These are phyloP conservation scores for Lasius fuliginosus DNA, from an alignment of 2,888 invertebrate genomes.

Conservation along the genomic window DNA sequence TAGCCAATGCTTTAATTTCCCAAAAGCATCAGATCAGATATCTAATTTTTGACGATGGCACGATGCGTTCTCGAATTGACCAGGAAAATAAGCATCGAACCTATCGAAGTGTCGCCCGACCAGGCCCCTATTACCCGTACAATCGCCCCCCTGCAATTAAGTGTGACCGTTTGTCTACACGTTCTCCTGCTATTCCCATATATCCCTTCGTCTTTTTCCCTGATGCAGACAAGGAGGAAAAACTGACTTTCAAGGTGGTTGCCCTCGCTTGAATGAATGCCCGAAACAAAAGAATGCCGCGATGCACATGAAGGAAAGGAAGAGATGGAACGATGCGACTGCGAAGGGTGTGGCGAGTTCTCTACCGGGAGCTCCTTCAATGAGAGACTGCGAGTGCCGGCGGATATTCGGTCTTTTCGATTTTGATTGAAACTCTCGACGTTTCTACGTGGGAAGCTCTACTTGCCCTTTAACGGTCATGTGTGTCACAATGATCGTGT, in stretches of 20 bases:
- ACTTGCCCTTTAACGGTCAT: background rate
- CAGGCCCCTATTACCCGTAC: constrained; percentile 47
- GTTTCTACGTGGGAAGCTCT: constrained; percentile 52
- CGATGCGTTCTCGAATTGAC: background rate
- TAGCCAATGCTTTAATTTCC: constrained; percentile 19
- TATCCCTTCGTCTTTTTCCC: constrained; percentile 45
- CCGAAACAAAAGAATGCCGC: constrained; percentile 79
- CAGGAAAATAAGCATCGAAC: constrained; percentile 60
- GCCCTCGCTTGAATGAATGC: constrained; percentile 75
- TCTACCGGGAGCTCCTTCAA: constrained; percentile 67
- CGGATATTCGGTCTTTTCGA: constrained; percentile 78
- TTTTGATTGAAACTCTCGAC: constrained; percentile 44
- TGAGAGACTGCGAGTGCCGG: constrained; percentile 80
- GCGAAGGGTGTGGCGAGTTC: constrained; percentile 81
- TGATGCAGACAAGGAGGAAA: constrained; percentile 67
- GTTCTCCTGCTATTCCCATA: constrained; percentile 41
- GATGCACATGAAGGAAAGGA: constrained; percentile 67
- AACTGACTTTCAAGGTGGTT: constrained; percentile 73
- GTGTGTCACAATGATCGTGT: background rate
- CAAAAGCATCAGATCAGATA: constrained; percentile 6
- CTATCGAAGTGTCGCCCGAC: constrained; percentile 68
- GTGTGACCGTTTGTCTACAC: constrained; percentile 66
- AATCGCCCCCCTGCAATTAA: constrained; percentile 72
- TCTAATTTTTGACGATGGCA: constrained; percentile 20
- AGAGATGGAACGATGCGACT: constrained; percentile 82